Evolutionary conservation across 92 coral and sea anemone species (phyloP), one percentile per base, ranked within the genome.

Genomic region (Heliopora coerulea): DNA sequence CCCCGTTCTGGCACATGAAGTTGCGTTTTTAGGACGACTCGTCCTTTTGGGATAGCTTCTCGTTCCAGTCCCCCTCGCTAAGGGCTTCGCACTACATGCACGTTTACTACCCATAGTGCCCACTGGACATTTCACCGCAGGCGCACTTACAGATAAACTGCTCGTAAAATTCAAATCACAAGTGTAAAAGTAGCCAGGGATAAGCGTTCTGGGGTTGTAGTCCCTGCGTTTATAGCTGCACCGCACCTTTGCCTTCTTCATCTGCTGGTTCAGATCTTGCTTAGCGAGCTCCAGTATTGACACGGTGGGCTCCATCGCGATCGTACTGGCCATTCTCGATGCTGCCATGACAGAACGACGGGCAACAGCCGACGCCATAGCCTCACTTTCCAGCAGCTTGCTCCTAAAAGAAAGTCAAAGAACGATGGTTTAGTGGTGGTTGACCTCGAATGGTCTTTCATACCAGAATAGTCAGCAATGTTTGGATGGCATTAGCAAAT

Each of bases 161-260:
- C 77, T 83, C 18, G 83, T 70, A 50, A 86, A 67, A 21, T 59
- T 68, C 14, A 68, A 10, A 49, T 68, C 32, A 18, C 26, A 68
- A 10, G 75, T 10, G 58, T 70, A 52, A 54, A 4, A 20, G 0
- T 5, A 70, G 23, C 54, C 50, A 34, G 62, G 0, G 49, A 23
- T 3, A 6, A 8, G 7, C 2, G 29, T 3, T 1, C 13, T 3
- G 11, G 30, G 40, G 20, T 70, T 34, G 8, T 49, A 18, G 23
- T 24, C 29, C 8, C 19, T 42, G 10, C 58, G 35, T 19, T 30
- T 70, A 54, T 54, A 52, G 31, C 49, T 56, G 23, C 61, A 56
- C 61, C 23, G 61, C 96, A 95, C 99, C 99, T 95, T 90, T 23
- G 96, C 99, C 68, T 91, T 95, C 75, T 90, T 91, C 73, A 83